Percentiles rank a stretch among this genome's conserved stretches.
Conservation (phyloP, 2,888 invertebrate genomes). For the Biston betularia region DNA sequence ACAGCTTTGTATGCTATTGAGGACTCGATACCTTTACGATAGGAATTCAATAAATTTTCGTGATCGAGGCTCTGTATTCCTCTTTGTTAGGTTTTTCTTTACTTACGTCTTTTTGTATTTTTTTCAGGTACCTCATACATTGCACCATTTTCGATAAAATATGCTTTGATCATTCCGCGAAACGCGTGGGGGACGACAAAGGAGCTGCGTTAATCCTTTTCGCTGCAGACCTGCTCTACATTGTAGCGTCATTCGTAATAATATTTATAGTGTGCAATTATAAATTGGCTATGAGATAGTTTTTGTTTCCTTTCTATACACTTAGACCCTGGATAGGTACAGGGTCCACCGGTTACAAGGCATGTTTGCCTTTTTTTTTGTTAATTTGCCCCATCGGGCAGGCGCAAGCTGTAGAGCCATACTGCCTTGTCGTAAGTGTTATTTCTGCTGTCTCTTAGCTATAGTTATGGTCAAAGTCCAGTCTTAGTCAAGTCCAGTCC, state of each 20-base stretch:
- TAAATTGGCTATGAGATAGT: conserved; percentile 50
- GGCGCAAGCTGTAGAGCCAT: too few relatives aligned
- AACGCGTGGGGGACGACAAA: conserved; percentile 19
- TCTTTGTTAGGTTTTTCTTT: not conserved
- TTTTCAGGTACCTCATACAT: conserved; percentile 21
- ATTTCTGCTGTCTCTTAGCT: too few relatives aligned
- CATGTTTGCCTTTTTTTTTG: too few relatives aligned
- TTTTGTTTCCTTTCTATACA: conserved; percentile 9
- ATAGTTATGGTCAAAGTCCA: too few relatives aligned
- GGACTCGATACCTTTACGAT: too few relatives aligned
- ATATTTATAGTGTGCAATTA: conserved; percentile 36
- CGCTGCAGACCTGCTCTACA: not conserved
- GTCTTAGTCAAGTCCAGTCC: too few relatives aligned
- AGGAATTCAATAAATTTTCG: too few relatives aligned
- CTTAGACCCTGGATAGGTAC: not conserved
- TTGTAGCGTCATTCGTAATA: conserved; percentile 12
- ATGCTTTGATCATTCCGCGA: conserved; percentile 29
- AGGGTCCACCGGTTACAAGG: not conserved
- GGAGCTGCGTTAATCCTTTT: conserved; percentile 15
- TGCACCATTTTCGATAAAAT: conserved; percentile 26
- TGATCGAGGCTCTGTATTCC: too few relatives aligned
- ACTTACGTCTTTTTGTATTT: not conserved
- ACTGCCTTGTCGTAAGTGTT: too few relatives aligned
- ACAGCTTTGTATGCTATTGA: too few relatives aligned
- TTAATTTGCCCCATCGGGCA: too few relatives aligned